phyloP scores from a whole-genome alignment of 2,888 invertebrate species.

The Caenorhabditis virilis region DNA sequence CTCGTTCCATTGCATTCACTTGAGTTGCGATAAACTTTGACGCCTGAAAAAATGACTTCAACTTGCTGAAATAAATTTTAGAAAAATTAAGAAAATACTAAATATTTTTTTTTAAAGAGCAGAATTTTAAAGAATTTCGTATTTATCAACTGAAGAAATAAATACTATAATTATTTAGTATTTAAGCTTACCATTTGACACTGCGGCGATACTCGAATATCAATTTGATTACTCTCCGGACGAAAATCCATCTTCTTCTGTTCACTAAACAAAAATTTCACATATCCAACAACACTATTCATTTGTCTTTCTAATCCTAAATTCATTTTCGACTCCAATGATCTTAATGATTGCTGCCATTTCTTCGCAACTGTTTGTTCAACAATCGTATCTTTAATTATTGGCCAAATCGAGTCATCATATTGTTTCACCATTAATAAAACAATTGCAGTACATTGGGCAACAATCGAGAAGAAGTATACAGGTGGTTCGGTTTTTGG shows the following conservation, averaged over 20 bases:
- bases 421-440: conserved; percentile 91
- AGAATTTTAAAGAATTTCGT: neutral
- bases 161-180: too few species aligned
- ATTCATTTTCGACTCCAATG: conserved; percentile 88
- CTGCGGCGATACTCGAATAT: conserved; percentile 39
- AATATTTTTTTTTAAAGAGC: neutral
- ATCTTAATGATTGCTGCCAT: conserved; percentile 83
- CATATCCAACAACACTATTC: conserved; percentile 77
- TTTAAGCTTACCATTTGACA: conserved; percentile 19
- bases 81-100: too few species aligned
- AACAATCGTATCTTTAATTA: conserved; percentile 83
- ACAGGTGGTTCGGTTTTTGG: conserved; percentile 86
- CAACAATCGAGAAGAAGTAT: conserved; percentile 86
- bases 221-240: conserved; percentile 71
- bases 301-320: conserved; percentile 76
- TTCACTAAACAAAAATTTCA: conserved; percentile 72
- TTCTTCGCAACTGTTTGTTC: conserved; percentile 86
- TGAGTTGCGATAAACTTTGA: conserved; percentile 25
- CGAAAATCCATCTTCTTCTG: conserved; percentile 90
- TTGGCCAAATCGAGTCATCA: conserved; percentile 84
- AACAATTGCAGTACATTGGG: conserved; percentile 89
- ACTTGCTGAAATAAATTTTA: too few species aligned
- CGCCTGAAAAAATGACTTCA: too few species aligned
- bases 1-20: conserved; percentile 34
- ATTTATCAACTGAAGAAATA: neutral